phyloP scores from a whole-genome alignment of 2,888 invertebrate species.

The Apotomis capreana region DNA sequence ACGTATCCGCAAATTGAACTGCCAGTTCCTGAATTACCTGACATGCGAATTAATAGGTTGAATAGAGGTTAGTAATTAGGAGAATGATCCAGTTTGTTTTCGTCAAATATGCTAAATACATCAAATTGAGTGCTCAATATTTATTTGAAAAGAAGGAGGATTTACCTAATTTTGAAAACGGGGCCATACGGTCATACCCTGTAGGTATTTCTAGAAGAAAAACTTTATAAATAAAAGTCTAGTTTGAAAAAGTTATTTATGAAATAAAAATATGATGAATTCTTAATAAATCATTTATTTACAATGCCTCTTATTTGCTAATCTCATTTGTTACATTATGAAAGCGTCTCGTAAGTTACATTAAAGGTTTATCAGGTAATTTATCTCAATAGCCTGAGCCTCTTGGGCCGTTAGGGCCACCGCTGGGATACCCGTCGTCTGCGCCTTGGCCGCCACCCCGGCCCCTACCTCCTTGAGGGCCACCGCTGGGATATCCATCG shows the following conservation, averaged over 20 bases:
- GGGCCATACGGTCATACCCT: too few species aligned
- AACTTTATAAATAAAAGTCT: too few species aligned
- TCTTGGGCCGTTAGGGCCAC: constrained; percentile 69
- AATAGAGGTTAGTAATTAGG: too few species aligned
- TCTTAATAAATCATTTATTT: constrained; percentile 42
- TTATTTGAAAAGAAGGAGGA: too few species aligned
- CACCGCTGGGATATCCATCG: constrained; percentile 44
- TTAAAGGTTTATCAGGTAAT: constrained; percentile 6
- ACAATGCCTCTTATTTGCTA: constrained; percentile 41
- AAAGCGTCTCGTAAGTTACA: constrained; percentile 25
- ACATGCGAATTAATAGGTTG: too few species aligned
- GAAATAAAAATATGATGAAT: constrained; percentile 17
- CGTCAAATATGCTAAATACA: too few species aligned
- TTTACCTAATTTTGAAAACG: too few species aligned
- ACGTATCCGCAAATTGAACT: too few species aligned
- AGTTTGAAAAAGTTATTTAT: background rate
- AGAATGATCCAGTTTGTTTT: too few species aligned
- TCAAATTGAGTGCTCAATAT: too few species aligned
- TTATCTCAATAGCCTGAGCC: constrained; percentile 70
- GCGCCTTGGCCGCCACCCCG: constrained; percentile 46
- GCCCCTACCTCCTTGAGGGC: constrained; percentile 25
- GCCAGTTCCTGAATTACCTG: too few species aligned
- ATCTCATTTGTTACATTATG: constrained; percentile 30
- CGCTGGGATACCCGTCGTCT: constrained; percentile 71
- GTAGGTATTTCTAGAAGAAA: too few species aligned